A percentile compares a stretch with the other conserved stretches of the same genome.
Evolutionary conservation across 1,140 invertebrate species (phyloP).

Genomic region (Meloidogyne chitwoodi): DNA sequence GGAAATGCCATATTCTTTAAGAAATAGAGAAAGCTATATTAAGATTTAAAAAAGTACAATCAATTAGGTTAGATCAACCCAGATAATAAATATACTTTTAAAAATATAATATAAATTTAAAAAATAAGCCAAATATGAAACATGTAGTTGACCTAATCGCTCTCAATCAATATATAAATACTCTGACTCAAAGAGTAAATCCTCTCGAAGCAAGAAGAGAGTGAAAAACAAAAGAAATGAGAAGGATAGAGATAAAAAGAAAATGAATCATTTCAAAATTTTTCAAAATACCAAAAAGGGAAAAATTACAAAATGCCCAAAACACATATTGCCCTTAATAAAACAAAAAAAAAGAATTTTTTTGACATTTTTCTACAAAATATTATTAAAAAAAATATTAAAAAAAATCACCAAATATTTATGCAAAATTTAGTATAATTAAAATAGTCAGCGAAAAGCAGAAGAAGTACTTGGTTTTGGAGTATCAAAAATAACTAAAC

Average conservation of each 20-base stretch:
- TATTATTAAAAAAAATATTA: too few relatives aligned
- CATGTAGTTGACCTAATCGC: too few relatives aligned
- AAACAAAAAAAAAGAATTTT: neutral
- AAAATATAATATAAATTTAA: too few relatives aligned
- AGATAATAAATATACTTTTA: too few relatives aligned
- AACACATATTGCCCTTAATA: neutral
- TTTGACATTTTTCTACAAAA: neutral
- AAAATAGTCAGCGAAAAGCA: neutral
- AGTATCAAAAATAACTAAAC: neutral
- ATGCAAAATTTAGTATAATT: neutral
- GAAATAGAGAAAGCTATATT: neutral
- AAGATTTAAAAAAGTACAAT: too few relatives aligned
- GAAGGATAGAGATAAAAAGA: neutral
- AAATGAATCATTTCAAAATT: neutral
- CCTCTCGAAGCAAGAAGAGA: neutral
- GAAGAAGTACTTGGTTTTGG: neutral
- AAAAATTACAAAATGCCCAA: neutral
- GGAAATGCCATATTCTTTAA: slow-evolving; percentile 17
- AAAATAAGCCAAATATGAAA: too few relatives aligned
- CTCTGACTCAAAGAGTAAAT: too few relatives aligned
- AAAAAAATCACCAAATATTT: neutral
- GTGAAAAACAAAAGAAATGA: neutral
- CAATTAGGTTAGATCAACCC: too few relatives aligned
- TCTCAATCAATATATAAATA: too few relatives aligned
- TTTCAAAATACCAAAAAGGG: neutral